Base-by-base conservation (phyloP, 2,113 vertebrate genomes). In the Takifugu flavidus region DNA sequence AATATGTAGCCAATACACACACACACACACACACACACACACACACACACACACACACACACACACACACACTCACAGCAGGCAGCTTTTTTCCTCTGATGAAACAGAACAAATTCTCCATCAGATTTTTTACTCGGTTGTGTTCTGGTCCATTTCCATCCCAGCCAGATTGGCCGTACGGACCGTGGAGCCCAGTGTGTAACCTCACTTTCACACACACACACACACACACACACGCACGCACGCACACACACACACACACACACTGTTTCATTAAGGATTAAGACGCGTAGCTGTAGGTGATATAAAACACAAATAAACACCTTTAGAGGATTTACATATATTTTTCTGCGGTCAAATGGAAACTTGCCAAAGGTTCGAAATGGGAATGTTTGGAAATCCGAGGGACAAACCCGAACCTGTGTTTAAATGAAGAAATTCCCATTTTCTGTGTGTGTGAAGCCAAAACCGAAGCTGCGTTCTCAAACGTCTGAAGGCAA, bases 271-370 rank as follows among this genome's bases (percentile, higher is more conserved):
- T 49, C 61, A 72, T 72, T 68, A 71, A 58, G 58, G 75, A 79
- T 78, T 78, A 82, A 65, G 55, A 45, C 6, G 46, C 25, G 55
- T 55, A 49, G 61, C 74, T 65, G n/a, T 1, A 46, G 67, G 67
- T 73, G 54, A 68, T 63, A 70, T 74, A n/a, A 67, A 66, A 80
- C 28, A 13, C 63, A 79, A 64, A 69, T 59, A 67, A 59, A 77
- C 62, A 72, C 59, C 56, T 58, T 50, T 15, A 13, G 39, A 62
- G 27, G 53, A 63, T 75, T 71, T 76, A 62, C 64, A 81, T 83
- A 74, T 57, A 59, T 80, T 53, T 68, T 49, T 31, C 2, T 29
- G 11, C 55, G 61, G 46, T 54, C 54, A 56, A 68, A 72, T 34
- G 8, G 25, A 49, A 70, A 54, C 27, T 39, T 39, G 34, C 34